Evolutionary conservation across 2,113 vertebrate species (phyloP), one percentile per base, ranked within the genome.

Genomic region (Tachycineta bicolor): DNA sequence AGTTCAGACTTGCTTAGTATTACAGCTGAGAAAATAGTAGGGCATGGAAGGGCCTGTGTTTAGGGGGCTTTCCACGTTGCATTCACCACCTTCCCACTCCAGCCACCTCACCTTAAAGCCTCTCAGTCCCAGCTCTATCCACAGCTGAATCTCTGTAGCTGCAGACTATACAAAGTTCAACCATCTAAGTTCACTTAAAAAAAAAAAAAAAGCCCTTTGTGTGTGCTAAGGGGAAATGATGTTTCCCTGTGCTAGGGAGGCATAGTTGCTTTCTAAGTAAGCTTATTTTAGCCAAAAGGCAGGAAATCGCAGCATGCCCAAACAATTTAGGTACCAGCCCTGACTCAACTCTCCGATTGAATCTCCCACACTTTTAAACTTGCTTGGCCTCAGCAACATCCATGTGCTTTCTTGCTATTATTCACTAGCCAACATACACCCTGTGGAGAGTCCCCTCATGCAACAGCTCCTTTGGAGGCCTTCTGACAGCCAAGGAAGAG

Each of bases 261-360:
- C 34, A 65, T 11, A 86, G 68, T 43, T 81, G 26, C 53, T 87
- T 91, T 94, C 74, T 87, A 93, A 76, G 67, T 76, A 93, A 87
- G 58, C 75, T 79, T 80, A 65, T 69, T 93, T 85, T 88, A 96
- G 59, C 70, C 70, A 90, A 94, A 90, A 88, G 82, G 25, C 70
- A 94, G 92, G 92, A 97, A 94, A 90, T 92, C 22, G 1, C 88
- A 93, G 46, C 62, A 56, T 64, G 41, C 43, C 41, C 34, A 33
- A 90, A 43, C 75, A 80, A 26, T 94, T 85, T 25, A 69, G 53
- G 49, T 83, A 93, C 50, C 37, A 65, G 70, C 62, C 87, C 70
- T 65, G 49, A 65, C 70, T 94, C 78, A 84, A 12, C 29, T 83
- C 20, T 19, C 18, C 2, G 1, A 0, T 0, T 89, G 53, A 60